A percentile compares a stretch with the other conserved stretches of the same genome.
These are phyloP conservation scores for Corvus cornix DNA, from an alignment of 2,113 vertebrate genomes.

Conservation along the genomic window DNA sequence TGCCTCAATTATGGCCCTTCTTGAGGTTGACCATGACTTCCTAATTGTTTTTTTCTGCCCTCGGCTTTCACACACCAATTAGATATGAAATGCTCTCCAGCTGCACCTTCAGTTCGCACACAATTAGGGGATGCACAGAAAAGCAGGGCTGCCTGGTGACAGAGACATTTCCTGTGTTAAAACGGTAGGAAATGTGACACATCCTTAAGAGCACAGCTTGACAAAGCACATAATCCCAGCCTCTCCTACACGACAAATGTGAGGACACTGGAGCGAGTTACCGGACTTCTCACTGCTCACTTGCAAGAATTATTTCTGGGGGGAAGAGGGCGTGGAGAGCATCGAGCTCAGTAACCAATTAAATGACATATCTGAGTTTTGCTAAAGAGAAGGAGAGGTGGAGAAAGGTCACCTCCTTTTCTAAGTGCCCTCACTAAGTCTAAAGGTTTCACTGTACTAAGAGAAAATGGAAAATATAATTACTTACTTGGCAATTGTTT, in stretches of 20 bases:
- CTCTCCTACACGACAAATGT: not conserved
- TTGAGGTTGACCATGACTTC: not conserved
- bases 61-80: slow-evolving; percentile 29
- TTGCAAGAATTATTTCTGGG: not conserved
- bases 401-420: not conserved
- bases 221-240: not conserved
- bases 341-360: not conserved
- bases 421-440: not conserved
- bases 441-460: not conserved
- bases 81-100: not conserved
- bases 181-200: not conserved
- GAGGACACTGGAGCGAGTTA: not conserved
- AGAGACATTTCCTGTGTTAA: slow-evolving; percentile 13
- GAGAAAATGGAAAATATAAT: not conserved
- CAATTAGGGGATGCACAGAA: not conserved
- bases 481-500: not conserved
- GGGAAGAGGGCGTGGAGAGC: not conserved
- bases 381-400: not conserved
- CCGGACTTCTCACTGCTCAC: not conserved
- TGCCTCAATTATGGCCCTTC: slow-evolving; percentile 5
- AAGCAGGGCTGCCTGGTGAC: not conserved
- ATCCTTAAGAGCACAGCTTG: slow-evolving; percentile 7
- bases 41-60: slow-evolving; percentile 26
- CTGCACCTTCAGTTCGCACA: slow-evolving; percentile 12
- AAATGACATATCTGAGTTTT: not conserved